phyloP scores from a whole-genome alignment of 2,113 vertebrate species.

The Mus pahari region DNA sequence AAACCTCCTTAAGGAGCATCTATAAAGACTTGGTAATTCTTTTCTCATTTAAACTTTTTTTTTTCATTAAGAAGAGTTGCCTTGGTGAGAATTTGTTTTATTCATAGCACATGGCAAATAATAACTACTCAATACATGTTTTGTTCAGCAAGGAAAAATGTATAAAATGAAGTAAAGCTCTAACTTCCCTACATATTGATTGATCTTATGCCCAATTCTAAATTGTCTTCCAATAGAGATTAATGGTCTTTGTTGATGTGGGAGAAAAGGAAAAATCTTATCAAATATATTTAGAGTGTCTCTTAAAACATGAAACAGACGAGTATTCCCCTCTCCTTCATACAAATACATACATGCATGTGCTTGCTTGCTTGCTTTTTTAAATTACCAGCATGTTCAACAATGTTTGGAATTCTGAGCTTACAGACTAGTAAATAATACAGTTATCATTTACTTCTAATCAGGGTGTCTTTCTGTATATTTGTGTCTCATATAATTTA shows the following conservation, averaged over 20 bases:
- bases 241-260: not conserved
- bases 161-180: slow-evolving; percentile 24
- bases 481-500: not conserved
- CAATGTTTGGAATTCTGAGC: not conserved
- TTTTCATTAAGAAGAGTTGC: slow-evolving; percentile 8
- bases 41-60: slow-evolving; percentile 1
- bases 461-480: not conserved
- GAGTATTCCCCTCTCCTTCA: no score
- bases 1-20: slow-evolving; percentile 15
- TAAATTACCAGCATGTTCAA: not conserved
- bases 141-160: not conserved
- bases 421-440: not conserved
- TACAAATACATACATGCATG: no score
- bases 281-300: slow-evolving; percentile 13
- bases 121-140: slow-evolving; percentile 29
- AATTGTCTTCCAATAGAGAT: not conserved
- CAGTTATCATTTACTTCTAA: not conserved
- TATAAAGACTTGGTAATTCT: not conserved
- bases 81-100: slow-evolving; percentile 49
- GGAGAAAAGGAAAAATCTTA: not conserved
- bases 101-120: slow-evolving; percentile 7
- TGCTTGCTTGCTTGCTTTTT: not conserved
- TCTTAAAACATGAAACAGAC: not conserved
- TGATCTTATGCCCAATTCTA: not conserved
- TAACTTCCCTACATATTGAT: not conserved